A percentile compares a stretch with the other conserved stretches of the same genome.
Conservation (phyloP, 2,113 vertebrate genomes). For the Maccullochella peelii region DNA sequence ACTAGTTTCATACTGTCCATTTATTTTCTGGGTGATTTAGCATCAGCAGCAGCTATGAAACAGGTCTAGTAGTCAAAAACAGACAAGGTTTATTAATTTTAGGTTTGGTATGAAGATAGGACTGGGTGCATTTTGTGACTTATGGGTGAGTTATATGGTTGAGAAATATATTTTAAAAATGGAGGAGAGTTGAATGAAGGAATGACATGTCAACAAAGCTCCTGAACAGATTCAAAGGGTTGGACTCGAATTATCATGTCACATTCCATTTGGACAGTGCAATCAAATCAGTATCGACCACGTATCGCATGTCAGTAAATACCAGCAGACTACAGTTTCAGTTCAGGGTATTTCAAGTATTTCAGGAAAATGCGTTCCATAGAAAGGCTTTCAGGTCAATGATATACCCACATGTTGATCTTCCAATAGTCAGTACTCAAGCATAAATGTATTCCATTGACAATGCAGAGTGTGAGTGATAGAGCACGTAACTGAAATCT, state of each 20-base stretch:
- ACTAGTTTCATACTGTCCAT: background rate
- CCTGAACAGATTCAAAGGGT: background rate
- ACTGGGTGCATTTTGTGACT: background rate
- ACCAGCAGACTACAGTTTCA: background rate
- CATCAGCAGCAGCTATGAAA: background rate
- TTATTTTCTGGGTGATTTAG: background rate
- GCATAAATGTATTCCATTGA: background rate
- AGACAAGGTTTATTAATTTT: background rate
- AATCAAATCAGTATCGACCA: background rate
- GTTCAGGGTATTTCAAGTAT: background rate
- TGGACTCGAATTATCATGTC: background rate
- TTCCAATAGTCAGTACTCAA: background rate
- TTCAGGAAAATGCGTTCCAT: background rate
- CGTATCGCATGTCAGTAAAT: background rate
- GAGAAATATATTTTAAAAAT: background rate
- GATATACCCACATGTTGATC: background rate
- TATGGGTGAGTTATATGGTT: background rate
- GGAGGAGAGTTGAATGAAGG: background rate
- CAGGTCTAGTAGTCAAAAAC: background rate
- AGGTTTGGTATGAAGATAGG: background rate
- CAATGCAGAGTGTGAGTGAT: background rate
- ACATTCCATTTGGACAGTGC: conserved; percentile 1
- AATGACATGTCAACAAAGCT: background rate
- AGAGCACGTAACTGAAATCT: conserved; percentile 7
- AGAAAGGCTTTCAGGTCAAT: conserved; percentile 5